Conservation (phyloP, 2,113 vertebrate genomes). For the Herpailurus yagouaroundi region DNA sequence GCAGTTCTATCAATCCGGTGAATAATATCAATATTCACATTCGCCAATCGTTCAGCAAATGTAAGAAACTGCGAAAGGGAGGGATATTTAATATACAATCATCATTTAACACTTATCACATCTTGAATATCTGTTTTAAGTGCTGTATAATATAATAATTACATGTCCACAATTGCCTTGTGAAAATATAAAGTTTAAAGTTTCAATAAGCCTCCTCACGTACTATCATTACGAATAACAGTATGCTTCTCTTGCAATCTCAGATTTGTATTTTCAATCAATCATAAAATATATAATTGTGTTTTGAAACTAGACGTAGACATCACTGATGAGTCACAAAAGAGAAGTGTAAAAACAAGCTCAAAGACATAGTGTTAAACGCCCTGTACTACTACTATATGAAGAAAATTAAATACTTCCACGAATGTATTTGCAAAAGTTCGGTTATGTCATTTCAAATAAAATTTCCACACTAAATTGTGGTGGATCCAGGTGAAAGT, state of each 20-base stretch:
- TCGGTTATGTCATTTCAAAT: not conserved
- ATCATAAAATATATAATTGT: not conserved
- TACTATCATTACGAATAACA: not conserved
- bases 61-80: slow-evolving; percentile 92
- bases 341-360: not conserved
- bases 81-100: not conserved
- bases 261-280: not conserved
- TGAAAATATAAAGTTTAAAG: not conserved
- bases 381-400: not conserved
- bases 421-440: not conserved
- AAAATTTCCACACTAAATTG: not conserved
- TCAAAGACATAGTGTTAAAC: not conserved
- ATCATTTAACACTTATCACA: not conserved
- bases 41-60: slow-evolving; percentile 96
- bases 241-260: not conserved
- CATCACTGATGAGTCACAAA: not conserved
- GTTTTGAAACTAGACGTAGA: not conserved
- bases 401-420: not conserved
- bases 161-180: not conserved
- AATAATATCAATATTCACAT: slow-evolving; percentile 96
- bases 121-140: not conserved
- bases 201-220: not conserved
- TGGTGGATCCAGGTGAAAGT: not conserved
- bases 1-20: slow-evolving; percentile 96
- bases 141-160: not conserved